Percentiles rank a stretch among this genome's conserved stretches.
Conservation (phyloP, 2,888 invertebrate species). For the Chrysolina americana region DNA sequence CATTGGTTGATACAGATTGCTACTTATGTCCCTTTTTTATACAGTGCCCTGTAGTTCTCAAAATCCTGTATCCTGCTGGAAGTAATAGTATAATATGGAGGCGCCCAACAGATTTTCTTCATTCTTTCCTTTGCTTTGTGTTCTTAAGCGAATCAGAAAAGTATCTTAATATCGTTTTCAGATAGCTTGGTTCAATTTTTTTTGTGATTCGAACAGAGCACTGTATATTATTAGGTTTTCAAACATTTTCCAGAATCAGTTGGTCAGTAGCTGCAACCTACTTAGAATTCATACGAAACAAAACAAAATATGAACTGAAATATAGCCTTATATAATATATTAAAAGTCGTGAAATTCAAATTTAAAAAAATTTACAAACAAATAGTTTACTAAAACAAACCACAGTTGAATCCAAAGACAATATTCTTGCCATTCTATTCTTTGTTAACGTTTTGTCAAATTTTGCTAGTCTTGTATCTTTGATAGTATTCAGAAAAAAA, state of each 20-base stretch:
- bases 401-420: constrained; percentile 21
- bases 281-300: neutral
- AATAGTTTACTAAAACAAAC: constrained; percentile 5
- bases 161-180: too few species aligned
- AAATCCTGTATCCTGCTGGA: too few species aligned
- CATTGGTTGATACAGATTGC: neutral
- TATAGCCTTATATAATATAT: too few species aligned
- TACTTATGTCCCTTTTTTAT: neutral
- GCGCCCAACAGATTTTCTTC: too few species aligned
- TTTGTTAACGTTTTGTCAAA: constrained; percentile 31
- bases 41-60: neutral
- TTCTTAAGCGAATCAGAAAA: too few species aligned
- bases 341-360: too few species aligned
- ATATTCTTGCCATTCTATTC: constrained; percentile 22
- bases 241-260: neutral
- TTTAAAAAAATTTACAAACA: neutral
- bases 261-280: constrained; percentile 11
- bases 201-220: neutral
- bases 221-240: neutral
- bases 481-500: neutral
- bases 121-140: neutral
- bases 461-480: constrained; percentile 17
- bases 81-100: too few species aligned
- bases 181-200: too few species aligned
- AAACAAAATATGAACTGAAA: neutral